Base-by-base conservation (phyloP, 2,888 invertebrate species). In the Meiosimyza decipiens region DNA sequence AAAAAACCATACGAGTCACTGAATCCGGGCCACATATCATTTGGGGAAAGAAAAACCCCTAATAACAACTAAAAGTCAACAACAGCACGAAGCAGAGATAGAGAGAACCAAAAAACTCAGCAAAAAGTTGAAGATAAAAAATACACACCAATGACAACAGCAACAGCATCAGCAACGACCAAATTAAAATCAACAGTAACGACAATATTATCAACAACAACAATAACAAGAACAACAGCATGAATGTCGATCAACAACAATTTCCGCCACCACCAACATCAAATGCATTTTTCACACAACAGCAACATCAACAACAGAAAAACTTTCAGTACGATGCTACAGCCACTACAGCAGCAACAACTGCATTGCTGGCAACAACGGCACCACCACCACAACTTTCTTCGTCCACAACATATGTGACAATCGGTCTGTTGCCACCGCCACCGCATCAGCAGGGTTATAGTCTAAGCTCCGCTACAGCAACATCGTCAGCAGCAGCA, bases 241-340 rank as follows among this genome's bases (percentile, higher is more conserved):
- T 82, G 82, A 81, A 81, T 76, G 76, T 79, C 75, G 81, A 81
- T 65, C 78, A 78, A 76, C 71, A 73, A 59, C 70, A 63, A 74
- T 76, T 49, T 28, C 64, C 66, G 13, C 15, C 40, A 18, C 52
- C 70, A 28, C 62, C 62, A n/a, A 33, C 50, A 40, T 40, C 40
- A 40, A 40, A 40, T 40, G 40, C 47, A 12, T 65, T 11, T 62
- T 71, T 18, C 65, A 63, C 28, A 54, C 54, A 49, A 55, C 71
- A 22, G 66, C 72, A n/a, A 52, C 70, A 16, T 60, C 69, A 60
- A 51, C 60, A 40, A 16, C 70, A 68, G 51, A 71, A 64, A 71
- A 64, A 28, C 51, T 65, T 6, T 55, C 64, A 12, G 52, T 51
- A 15, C 9, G 72, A 67, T 49, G 51, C 60, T 6, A 18, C 69